Evolutionary conservation across 2,797 vertebrate species (phyloP).

Genomic region (Tauraco hartlaubi): DNA sequence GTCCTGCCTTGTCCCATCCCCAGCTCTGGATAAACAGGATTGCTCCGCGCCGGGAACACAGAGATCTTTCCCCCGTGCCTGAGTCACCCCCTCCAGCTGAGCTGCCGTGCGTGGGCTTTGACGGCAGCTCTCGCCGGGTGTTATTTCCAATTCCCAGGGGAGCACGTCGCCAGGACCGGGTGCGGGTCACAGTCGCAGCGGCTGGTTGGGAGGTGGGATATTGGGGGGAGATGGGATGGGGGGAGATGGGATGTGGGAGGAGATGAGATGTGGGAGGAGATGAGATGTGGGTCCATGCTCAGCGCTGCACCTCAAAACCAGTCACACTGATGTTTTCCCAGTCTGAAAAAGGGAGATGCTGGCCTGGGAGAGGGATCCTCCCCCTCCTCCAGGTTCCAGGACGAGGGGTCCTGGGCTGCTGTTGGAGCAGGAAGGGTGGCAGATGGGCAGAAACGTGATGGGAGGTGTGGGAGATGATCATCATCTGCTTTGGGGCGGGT

Average conservation of each 20-base stretch:
- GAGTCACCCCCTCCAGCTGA: slow-evolving; percentile 28
- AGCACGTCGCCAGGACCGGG: background rate
- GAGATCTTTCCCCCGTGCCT: slow-evolving; percentile 5
- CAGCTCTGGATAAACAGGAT: background rate
- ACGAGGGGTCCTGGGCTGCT: background rate
- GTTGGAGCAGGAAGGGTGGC: too few relatives aligned
- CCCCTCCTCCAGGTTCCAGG: background rate
- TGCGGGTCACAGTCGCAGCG: accelerated
- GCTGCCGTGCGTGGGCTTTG: background rate
- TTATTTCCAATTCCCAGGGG: background rate
- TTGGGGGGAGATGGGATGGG: background rate
- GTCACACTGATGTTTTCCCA: background rate
- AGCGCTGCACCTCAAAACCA: background rate
- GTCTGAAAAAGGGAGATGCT: background rate
- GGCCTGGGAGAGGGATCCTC: too few relatives aligned
- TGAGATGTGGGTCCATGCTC: background rate
- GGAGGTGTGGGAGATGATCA: background rate
- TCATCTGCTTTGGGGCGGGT: background rate
- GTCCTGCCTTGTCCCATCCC: background rate
- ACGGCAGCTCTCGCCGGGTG: background rate
- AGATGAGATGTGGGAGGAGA: background rate
- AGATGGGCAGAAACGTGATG: background rate
- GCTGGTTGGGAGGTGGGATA: background rate
- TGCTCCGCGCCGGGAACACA: background rate
- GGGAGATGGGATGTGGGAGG: background rate